Base-by-base conservation (phyloP, 2,113 vertebrate genomes). In the Climacteris rufus region DNA sequence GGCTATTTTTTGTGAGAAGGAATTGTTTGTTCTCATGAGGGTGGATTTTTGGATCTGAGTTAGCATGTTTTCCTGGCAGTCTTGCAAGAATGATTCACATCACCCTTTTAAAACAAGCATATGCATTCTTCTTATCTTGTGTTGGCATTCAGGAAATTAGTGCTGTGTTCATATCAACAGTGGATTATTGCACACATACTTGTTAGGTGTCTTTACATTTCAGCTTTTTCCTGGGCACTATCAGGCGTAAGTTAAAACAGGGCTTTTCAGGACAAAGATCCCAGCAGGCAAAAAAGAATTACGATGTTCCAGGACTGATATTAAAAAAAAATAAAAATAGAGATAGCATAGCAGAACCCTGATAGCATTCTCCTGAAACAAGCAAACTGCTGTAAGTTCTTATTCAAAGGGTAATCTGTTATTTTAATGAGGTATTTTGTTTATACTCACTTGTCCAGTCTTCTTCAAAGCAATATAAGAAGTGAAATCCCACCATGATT, bases 401-500 rank as follows among this genome's bases (percentile, higher is more conserved):
- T 40, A 66, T 27, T 72, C 28, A 45, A 17, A 77, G 40, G 18
- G 28, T 71, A 49, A 57, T 49, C 33, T 40, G 24, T 17, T 57
- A 68, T 60, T 77, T 78, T 44, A 64, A 83, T 61, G 35, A 44
- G 10, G 56, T 40, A 35, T 11, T 89, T 87, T 52, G 53, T 83
- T 79, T 21, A 81, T 90, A 98, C 99, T 99, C 97, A 99, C 99
- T 99, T 93, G 98, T 97, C 99, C 99, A 99, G 95, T 99, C 99
- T 95, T 99, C 98, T 97, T 99, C 99, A 92, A 99, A 99, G 98
- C 99, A 99, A 96, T 99, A 98, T 89, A 99, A 96, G 95, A 99
- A 99, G 94, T 99, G 99, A 96, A 99, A 98, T 87, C 98, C 99
- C 94, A 98, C 99, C 99, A 99, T 98, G 95, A 99, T 72, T 61